These are phyloP conservation scores for Molanna angustata DNA, from an alignment of 2,888 invertebrate species.

Conservation along the genomic window DNA sequence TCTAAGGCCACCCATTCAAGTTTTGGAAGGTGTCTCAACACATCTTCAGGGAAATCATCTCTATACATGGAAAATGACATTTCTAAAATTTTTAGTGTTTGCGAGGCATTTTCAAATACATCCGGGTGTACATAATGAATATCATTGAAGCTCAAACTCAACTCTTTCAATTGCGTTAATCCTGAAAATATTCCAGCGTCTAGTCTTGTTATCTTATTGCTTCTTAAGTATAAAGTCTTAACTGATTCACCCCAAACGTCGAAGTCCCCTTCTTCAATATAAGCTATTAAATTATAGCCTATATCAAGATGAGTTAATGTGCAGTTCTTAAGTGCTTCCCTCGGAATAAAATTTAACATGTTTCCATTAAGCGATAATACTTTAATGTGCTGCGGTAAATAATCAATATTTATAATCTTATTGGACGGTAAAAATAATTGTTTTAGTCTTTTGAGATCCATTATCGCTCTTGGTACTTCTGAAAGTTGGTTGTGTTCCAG, in stretches of 20 bases:
- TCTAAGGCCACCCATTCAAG: conserved; percentile 83
- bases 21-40: conserved; percentile 69
- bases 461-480: conserved; percentile 68
- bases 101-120: conserved; percentile 74
- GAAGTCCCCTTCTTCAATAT: conserved; percentile 75
- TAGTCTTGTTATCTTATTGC: conserved; percentile 77
- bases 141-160: conserved; percentile 89
- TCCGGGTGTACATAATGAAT: conserved; percentile 77
- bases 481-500: conserved; percentile 76
- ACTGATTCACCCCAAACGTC: conserved; percentile 74
- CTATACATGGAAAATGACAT: conserved; percentile 82
- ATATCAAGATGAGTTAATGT: conserved; percentile 79
- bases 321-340: conserved; percentile 66
- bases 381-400: conserved; percentile 66
- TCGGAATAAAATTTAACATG: conserved; percentile 70
- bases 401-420: conserved; percentile 61
- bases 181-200: conserved; percentile 70
- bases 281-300: conserved; percentile 82
- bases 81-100: conserved; percentile 77
- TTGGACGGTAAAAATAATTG: conserved; percentile 84
- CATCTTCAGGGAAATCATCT: conserved; percentile 73
- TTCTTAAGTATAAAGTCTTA: conserved; percentile 76
- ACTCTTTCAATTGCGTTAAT: conserved; percentile 75
- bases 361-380: conserved; percentile 81
- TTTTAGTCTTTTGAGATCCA: conserved; percentile 64